A percentile compares a stretch with the other conserved stretches of the same genome.
Evolutionary conservation across 2,797 vertebrate genomes (phyloP).

Genomic region (Brachyalestes nurse): DNA sequence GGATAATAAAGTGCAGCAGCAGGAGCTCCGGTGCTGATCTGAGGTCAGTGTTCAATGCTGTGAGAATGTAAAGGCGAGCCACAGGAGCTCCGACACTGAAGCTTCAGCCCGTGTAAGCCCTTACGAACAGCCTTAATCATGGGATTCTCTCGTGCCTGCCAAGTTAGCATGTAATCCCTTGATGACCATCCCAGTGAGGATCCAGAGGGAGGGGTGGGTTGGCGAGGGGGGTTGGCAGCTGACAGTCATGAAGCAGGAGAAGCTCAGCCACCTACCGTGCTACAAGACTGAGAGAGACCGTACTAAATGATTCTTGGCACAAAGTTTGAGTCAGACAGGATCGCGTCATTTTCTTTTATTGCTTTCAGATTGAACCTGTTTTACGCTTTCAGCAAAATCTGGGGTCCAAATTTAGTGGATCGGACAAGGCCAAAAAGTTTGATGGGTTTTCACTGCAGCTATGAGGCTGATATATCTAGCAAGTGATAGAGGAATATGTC

Average conservation of each 20-base stretch:
- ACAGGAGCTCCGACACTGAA: conserved; percentile 36
- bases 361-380: not conserved
- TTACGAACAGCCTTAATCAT: conserved; percentile 72
- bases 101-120: conserved; percentile 64
- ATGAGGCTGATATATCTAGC: not conserved
- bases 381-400: not conserved
- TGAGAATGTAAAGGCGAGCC: conserved; percentile 24
- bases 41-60: conserved; percentile 10
- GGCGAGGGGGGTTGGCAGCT: conserved; percentile 56
- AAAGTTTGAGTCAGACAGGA: conserved; percentile 3
- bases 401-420: not conserved
- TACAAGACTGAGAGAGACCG: conserved; percentile 14
- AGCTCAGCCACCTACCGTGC: conserved; percentile 3
- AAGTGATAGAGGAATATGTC: not conserved
- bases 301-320: not conserved
- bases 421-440: not conserved
- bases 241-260: conserved; percentile 24
- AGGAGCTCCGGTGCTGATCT: conserved; percentile 10
- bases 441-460: not conserved
- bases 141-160: conserved; percentile 71
- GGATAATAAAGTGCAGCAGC: conserved; percentile 14
- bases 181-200: conserved; percentile 70
- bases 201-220: conserved; percentile 61
- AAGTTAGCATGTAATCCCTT: conserved; percentile 78
- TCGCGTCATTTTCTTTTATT: not conserved